A percentile compares a stretch with the other conserved stretches of the same genome.
Evolutionary conservation across 2,888 invertebrate genomes (phyloP).

Genomic region (Drosophila mulleri): DNA sequence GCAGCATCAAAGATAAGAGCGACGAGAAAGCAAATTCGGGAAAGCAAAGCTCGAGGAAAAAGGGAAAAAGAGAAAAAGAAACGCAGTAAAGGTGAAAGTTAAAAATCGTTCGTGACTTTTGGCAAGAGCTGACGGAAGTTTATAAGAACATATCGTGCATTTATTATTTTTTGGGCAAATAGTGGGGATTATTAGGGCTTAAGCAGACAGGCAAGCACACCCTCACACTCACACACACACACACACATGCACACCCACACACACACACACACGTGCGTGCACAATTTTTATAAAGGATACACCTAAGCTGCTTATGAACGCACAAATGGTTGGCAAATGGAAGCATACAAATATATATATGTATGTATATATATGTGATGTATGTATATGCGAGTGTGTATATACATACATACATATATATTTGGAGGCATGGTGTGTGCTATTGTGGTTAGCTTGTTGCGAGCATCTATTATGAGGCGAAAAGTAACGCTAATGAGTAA

Average conservation of each 20-base stretch:
- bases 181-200: conserved; percentile 77
- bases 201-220: conserved; percentile 29
- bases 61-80: neutral
- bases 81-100: conserved; percentile 43
- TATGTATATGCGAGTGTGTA: neutral
- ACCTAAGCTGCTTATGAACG: conserved; percentile 68
- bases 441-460: too few species aligned
- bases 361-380: neutral
- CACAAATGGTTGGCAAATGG: conserved; percentile 29
- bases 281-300: conserved; percentile 78
- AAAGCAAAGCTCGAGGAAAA: neutral
- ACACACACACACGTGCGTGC: conserved; percentile 34
- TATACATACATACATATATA: neutral
- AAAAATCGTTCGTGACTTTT: conserved; percentile 51
- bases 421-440: too few species aligned
- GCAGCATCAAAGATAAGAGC: conserved; percentile 16
- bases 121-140: conserved; percentile 14
- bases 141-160: conserved; percentile 12
- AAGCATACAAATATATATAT: neutral
- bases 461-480: conserved; percentile 77
- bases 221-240: conserved; percentile 2
- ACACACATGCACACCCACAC: neutral
- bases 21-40: conserved; percentile 5
- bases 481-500: conserved; percentile 81
- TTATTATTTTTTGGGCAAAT: conserved; percentile 54